A percentile compares a stretch with the other conserved stretches of the same genome.
These are phyloP conservation scores for Catagonus wagneri DNA, from an alignment of 2,113 vertebrate species.

Conservation along the genomic window DNA sequence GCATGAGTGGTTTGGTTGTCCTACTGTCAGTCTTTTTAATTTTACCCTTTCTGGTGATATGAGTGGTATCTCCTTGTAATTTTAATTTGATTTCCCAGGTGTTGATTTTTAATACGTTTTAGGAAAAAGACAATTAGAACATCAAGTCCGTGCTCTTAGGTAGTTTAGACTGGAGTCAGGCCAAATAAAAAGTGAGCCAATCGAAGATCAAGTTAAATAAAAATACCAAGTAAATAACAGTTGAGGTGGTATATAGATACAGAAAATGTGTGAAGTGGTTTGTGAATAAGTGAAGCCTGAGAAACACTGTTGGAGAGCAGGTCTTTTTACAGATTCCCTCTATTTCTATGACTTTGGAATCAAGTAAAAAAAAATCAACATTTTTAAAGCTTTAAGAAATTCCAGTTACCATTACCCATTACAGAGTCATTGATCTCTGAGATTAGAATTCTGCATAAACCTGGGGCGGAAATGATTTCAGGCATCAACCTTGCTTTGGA, in stretches of 20 bases:
- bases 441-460: background rate
- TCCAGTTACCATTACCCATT: background rate
- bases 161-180: background rate
- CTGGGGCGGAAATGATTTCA: background rate
- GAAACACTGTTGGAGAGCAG: background rate
- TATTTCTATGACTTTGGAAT: background rate
- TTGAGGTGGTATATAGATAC: background rate
- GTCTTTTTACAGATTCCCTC: background rate
- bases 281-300: background rate
- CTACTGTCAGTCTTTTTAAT: background rate
- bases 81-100: background rate
- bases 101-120: constrained; percentile 25
- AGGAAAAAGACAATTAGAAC: background rate
- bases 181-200: background rate
- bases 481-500: background rate
- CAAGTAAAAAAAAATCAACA: background rate
- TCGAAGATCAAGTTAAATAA: constrained; percentile 26
- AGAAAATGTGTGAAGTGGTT: background rate
- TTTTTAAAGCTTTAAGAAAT: background rate
- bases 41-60: background rate
- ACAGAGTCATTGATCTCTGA: background rate
- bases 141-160: background rate
- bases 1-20: background rate
- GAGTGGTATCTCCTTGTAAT: background rate
- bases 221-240: constrained; percentile 10